Conservation (phyloP, 2,797 vertebrate species). For the Sebastolobus altivelis region DNA sequence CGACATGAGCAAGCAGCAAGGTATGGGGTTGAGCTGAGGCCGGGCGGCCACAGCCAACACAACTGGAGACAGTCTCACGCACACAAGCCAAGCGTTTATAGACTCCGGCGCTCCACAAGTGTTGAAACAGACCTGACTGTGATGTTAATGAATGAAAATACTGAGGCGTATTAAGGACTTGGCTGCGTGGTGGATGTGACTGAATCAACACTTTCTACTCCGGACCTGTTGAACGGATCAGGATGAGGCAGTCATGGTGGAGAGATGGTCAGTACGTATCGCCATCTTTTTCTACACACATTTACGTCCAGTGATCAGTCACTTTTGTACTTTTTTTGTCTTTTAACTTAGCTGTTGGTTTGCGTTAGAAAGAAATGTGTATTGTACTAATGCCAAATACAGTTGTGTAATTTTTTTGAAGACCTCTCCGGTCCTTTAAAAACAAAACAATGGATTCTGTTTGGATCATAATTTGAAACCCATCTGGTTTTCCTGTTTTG, state of each 20-base stretch:
- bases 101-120: conserved; percentile 19
- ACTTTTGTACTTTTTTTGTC: conserved; percentile 51
- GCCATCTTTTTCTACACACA: conserved; percentile 47
- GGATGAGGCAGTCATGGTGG: conserved; percentile 3
- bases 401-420: conserved; percentile 37
- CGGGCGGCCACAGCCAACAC: conserved; percentile 10
- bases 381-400: conserved; percentile 64
- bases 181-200: not conserved
- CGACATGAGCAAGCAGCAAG: conserved; percentile 95
- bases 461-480: conserved; percentile 53
- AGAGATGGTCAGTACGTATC: conserved; percentile 31
- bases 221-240: conserved; percentile 19
- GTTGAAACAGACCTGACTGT: conserved; percentile 25
- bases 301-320: conserved; percentile 43
- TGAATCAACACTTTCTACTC: conserved; percentile 4
- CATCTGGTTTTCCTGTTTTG: conserved; percentile 29
- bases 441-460: conserved; percentile 48
- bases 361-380: conserved; percentile 43
- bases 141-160: conserved; percentile 19
- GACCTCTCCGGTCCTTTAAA: conserved; percentile 39
- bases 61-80: conserved; percentile 23
- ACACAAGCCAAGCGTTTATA: conserved; percentile 47
- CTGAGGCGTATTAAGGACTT: not conserved
- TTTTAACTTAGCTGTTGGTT: conserved; percentile 53
- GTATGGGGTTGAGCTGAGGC: conserved; percentile 90